These are phyloP conservation scores for Neoniphon sammara DNA, from an alignment of 2,797 vertebrate genomes.

Conservation along the genomic window DNA sequence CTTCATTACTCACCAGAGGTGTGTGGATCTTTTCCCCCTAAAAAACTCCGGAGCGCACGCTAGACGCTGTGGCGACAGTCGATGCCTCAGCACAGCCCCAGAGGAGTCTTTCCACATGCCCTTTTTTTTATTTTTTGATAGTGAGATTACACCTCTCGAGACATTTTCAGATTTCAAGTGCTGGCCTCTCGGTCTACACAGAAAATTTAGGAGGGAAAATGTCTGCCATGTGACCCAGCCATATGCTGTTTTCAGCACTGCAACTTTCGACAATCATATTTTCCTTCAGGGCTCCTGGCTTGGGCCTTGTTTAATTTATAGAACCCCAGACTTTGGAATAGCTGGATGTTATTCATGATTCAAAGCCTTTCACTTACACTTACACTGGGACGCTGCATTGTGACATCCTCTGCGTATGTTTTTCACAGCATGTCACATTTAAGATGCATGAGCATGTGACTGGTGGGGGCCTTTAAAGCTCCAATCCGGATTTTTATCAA, in stretches of 20 bases:
- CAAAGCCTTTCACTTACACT: slow-evolving; percentile 71
- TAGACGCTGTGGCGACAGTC: slow-evolving; percentile 13
- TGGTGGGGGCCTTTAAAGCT: slow-evolving; percentile 52
- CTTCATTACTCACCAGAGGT: slow-evolving; percentile 78
- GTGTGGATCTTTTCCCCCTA: slow-evolving; percentile 53
- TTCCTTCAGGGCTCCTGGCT: slow-evolving; percentile 43
- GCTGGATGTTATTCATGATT: slow-evolving; percentile 72
- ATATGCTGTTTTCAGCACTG: slow-evolving; percentile 18
- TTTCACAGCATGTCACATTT: slow-evolving; percentile 75
- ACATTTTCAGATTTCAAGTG: slow-evolving; percentile 51
- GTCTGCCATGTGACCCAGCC: slow-evolving; percentile 30
- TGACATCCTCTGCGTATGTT: slow-evolving; percentile 71
- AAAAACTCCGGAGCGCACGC: slow-evolving; percentile 20
- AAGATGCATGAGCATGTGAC: slow-evolving; percentile 71
- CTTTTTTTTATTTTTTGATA: slow-evolving; percentile 31
- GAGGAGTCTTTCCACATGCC: slow-evolving; percentile 39
- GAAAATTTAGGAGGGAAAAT: slow-evolving; percentile 40
- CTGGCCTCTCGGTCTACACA: slow-evolving; percentile 27
- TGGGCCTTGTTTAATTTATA: slow-evolving; percentile 73
- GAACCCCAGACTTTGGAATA: slow-evolving; percentile 49
- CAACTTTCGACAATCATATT: slow-evolving; percentile 33
- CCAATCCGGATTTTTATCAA: no score
- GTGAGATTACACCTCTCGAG: slow-evolving; percentile 59
- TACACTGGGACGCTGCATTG: slow-evolving; percentile 40
- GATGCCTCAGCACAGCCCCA: slow-evolving; percentile 31